Evolutionary conservation across 2,888 invertebrate genomes (phyloP).

Genomic region (Leptinotarsa tumamoca): DNA sequence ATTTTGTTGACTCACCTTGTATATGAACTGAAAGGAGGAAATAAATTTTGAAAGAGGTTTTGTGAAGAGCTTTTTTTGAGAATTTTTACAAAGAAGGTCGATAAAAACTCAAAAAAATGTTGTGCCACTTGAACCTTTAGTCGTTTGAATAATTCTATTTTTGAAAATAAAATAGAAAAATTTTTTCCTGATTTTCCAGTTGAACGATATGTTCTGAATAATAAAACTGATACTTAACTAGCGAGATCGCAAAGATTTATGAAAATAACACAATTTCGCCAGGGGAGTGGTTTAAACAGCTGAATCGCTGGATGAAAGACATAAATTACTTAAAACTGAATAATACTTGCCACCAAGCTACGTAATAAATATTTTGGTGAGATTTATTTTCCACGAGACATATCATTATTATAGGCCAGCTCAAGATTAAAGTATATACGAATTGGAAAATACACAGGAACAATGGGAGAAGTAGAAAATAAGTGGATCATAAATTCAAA

Average conservation of each 20-base stretch:
- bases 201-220: not conserved
- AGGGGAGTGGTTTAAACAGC: not conserved
- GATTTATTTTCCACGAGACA: not conserved
- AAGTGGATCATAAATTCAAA: not conserved
- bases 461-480: not conserved
- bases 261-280: not conserved
- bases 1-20: no score
- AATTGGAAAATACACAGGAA: not conserved
- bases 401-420: not conserved
- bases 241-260: slow-evolving; percentile 3
- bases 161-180: no score
- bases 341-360: slow-evolving; percentile 2
- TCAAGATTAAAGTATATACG: not conserved
- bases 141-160: no score
- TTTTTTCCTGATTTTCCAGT: no score
- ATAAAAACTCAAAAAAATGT: no score
- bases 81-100: no score
- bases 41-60: no score
- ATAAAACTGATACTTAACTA: not conserved
- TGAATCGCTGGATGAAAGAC: not conserved
- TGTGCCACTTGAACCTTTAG: no score
- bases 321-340: not conserved
- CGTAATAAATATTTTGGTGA: not conserved
- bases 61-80: no score
- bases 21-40: no score